phyloP scores from a whole-genome alignment of 2,797 vertebrate species.

The Meriones psammophilus region DNA sequence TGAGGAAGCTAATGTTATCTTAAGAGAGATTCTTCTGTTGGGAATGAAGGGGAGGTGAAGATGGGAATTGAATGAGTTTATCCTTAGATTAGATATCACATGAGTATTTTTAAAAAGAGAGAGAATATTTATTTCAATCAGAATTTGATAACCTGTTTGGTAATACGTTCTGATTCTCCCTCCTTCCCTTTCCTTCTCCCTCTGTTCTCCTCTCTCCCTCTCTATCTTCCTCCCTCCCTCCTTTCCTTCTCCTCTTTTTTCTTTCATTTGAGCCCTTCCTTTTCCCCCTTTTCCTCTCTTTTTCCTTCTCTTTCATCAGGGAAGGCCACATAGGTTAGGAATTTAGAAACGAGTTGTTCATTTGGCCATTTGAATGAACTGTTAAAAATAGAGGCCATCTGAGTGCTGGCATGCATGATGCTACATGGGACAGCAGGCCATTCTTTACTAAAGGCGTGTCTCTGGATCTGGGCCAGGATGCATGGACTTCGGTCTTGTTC shows the following conservation, averaged over 20 bases:
- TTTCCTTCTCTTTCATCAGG: not conserved
- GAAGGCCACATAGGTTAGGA: not conserved
- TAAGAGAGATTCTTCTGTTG: not conserved
- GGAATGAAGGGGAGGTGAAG: not conserved
- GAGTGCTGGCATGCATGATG: not conserved
- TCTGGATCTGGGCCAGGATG: constrained; percentile 31
- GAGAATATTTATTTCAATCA: constrained; percentile 34
- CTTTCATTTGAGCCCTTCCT: not conserved
- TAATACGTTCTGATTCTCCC: not conserved
- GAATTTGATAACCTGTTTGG: constrained; percentile 49
- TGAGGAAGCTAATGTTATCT: constrained; percentile 16
- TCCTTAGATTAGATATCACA: not conserved
- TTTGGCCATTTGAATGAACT: constrained; percentile 7
- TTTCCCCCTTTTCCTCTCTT: not conserved
- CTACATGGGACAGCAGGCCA: not conserved
- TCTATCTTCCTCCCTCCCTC: not conserved
- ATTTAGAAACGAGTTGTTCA: constrained; percentile 18
- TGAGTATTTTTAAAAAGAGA: constrained; percentile 30
- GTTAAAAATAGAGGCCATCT: not conserved
- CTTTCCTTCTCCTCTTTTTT: too few species aligned
- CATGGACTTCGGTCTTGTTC: constrained; percentile 24
- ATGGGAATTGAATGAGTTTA: not conserved
- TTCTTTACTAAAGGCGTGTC: not conserved
- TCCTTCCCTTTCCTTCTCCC: not conserved
- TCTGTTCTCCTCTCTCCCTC: not conserved